Percentiles rank a stretch among this genome's conserved stretches.
These are phyloP conservation scores for Coendou prehensilis DNA, from an alignment of 2,797 vertebrate genomes.

Conservation along the genomic window DNA sequence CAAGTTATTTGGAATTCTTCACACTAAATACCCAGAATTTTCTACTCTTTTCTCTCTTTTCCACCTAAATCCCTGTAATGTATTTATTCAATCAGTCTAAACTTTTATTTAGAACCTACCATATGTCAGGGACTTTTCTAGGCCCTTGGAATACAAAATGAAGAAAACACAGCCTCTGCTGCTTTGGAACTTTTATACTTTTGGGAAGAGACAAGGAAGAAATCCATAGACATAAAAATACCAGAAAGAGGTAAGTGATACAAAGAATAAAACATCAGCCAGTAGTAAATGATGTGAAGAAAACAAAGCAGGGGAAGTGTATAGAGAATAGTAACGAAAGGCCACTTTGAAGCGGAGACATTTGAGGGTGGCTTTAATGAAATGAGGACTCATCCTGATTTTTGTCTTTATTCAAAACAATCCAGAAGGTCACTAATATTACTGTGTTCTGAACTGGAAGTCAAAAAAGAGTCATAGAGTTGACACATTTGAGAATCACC, in stretches of 20 bases:
- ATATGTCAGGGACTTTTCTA: slow-evolving; percentile 49
- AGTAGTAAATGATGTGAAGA: slow-evolving; percentile 13
- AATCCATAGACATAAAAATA: slow-evolving; percentile 50
- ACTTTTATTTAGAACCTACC: slow-evolving; percentile 37
- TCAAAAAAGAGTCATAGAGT: slow-evolving; percentile 13
- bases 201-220: background rate
- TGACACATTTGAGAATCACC: slow-evolving; percentile 50
- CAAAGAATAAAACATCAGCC: slow-evolving; percentile 49
- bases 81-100: slow-evolving; percentile 47
- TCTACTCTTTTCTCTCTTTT: slow-evolving; percentile 30
- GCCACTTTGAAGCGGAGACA: slow-evolving; percentile 28
- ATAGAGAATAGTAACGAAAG: slow-evolving; percentile 22
- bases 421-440: slow-evolving; percentile 32
- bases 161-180: background rate
- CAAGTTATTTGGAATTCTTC: slow-evolving; percentile 8
- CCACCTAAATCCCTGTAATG: slow-evolving; percentile 3
- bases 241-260: background rate
- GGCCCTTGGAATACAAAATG: background rate
- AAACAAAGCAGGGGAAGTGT: slow-evolving; percentile 6
- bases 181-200: background rate
- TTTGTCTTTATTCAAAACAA: slow-evolving; percentile 40
- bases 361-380: slow-evolving; percentile 35
- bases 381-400: background rate
- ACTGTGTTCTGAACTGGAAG: background rate
- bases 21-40: slow-evolving; percentile 21